Evolutionary conservation across 1,140 invertebrate genomes (phyloP).

Genomic region (Stegodyphus dumicola): DNA sequence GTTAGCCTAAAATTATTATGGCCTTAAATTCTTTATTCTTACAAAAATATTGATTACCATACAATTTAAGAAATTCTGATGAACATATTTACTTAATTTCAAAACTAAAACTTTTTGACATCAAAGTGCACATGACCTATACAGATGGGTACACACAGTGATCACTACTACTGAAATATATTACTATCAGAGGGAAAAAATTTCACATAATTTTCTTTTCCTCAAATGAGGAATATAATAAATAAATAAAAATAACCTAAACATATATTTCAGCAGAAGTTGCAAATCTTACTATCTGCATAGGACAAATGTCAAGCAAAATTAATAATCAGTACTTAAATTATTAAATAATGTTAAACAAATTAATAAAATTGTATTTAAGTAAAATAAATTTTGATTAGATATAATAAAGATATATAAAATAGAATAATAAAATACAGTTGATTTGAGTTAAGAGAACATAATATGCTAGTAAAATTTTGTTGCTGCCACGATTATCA

Average conservation of each 20-base stretch:
- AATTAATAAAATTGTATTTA: too few species aligned
- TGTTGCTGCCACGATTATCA: too few species aligned
- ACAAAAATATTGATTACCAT: constrained; percentile 1
- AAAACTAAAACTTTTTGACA: too few species aligned
- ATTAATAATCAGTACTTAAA: neutral
- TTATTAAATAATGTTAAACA: neutral
- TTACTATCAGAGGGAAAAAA: neutral
- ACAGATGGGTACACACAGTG: constrained; percentile 44
- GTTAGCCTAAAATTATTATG: constrained; percentile 47
- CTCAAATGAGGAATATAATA: too few species aligned
- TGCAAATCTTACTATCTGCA: constrained; percentile 23
- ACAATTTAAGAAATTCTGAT: too few species aligned
- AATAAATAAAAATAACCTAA: neutral
- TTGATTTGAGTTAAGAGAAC: too few species aligned
- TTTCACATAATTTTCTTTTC: too few species aligned
- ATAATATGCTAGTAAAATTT: too few species aligned
- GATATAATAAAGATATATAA: too few species aligned
- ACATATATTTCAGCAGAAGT: constrained; percentile 22
- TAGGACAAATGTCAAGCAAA: constrained; percentile 10
- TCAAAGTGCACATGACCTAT: constrained; percentile 21
- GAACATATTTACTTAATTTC: too few species aligned
- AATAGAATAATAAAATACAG: too few species aligned
- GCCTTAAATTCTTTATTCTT: constrained; percentile 10
- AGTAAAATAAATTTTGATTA: too few species aligned
- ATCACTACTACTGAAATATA: constrained; percentile 27